phyloP scores from a whole-genome alignment of 2,888 invertebrate genomes.

The Cosmia pyralina region DNA sequence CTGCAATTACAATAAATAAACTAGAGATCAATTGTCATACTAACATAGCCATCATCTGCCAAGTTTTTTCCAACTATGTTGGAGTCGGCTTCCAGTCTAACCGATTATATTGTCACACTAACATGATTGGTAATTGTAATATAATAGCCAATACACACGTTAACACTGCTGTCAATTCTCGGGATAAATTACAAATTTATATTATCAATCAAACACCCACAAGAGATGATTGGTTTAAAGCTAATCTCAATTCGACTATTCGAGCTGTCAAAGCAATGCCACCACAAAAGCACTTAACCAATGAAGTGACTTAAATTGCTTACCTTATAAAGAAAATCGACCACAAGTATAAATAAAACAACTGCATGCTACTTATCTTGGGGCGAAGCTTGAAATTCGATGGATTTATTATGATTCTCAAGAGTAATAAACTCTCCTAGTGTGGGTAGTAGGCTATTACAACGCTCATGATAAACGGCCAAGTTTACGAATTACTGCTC shows the following conservation, averaged over 20 bases:
- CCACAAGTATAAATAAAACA: slow-evolving; percentile 60
- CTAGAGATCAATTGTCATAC: too few relatives aligned
- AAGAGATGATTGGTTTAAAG: slow-evolving; percentile 14
- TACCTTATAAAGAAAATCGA: slow-evolving; percentile 52
- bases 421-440: slow-evolving; percentile 55
- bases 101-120: background rate
- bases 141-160: background rate
- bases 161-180: background rate
- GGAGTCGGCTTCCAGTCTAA: too few relatives aligned
- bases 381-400: slow-evolving; percentile 55
- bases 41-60: too few relatives aligned
- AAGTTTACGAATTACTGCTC: slow-evolving; percentile 57
- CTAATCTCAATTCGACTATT: slow-evolving; percentile 23
- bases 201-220: slow-evolving; percentile 29
- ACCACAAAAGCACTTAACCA: slow-evolving; percentile 26
- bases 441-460: slow-evolving; percentile 65
- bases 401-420: slow-evolving; percentile 62
- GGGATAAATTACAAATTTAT: slow-evolving; percentile 18
- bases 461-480: slow-evolving; percentile 53
- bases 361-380: slow-evolving; percentile 58
- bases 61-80: too few relatives aligned
- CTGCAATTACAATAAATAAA: too few relatives aligned
- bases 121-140: background rate
- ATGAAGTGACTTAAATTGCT: slow-evolving; percentile 38
- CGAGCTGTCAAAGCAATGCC: background rate